Evolutionary conservation across 1,140 invertebrate genomes (phyloP).

Genomic region (Drosophila navojoa): DNA sequence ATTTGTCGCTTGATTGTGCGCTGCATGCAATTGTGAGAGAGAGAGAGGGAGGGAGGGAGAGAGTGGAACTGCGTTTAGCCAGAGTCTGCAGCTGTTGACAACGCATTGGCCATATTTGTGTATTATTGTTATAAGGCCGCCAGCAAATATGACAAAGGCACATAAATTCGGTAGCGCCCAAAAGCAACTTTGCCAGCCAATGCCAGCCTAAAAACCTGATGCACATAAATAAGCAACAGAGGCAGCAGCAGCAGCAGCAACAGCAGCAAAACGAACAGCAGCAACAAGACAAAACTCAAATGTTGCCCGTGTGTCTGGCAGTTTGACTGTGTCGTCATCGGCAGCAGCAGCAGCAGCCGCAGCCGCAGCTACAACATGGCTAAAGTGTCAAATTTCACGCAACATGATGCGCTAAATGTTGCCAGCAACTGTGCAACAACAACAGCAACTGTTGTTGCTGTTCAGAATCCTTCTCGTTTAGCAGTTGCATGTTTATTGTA

Average conservation of each 20-base stretch:
- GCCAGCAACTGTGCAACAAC: slow-evolving; percentile 66
- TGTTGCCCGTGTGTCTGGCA: slow-evolving; percentile 73
- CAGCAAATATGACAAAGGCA: slow-evolving; percentile 80
- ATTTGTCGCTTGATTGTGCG: slow-evolving; percentile 80
- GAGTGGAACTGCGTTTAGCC: slow-evolving; percentile 31
- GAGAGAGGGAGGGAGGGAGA: too few species aligned
- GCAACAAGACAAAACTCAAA: slow-evolving; percentile 29
- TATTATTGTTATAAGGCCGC: slow-evolving; percentile 70
- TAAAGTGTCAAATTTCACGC: slow-evolving; percentile 82
- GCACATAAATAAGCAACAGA: slow-evolving; percentile 51
- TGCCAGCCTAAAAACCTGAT: slow-evolving; percentile 26
- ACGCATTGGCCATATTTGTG: slow-evolving; percentile 79
- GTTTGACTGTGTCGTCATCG: slow-evolving; percentile 70
- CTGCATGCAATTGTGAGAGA: slow-evolving; percentile 19
- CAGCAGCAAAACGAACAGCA: slow-evolving; percentile 18
- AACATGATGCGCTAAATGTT: slow-evolving; percentile 80
- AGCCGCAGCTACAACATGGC: slow-evolving; percentile 29
- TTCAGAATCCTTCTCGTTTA: slow-evolving; percentile 31
- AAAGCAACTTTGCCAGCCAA: slow-evolving; percentile 24
- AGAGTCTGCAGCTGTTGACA: slow-evolving; percentile 68
- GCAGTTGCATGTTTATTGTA: slow-evolving; percentile 83
- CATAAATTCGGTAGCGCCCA: slow-evolving; percentile 75
- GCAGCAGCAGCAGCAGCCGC: slow-evolving; percentile 24
- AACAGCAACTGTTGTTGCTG: slow-evolving; percentile 15
- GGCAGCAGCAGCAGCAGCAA: slow-evolving; percentile 31